Percentiles rank a stretch among this genome's conserved stretches.
phyloP scores from a whole-genome alignment of 2,888 invertebrate species.

The Penaeus monodon region DNA sequence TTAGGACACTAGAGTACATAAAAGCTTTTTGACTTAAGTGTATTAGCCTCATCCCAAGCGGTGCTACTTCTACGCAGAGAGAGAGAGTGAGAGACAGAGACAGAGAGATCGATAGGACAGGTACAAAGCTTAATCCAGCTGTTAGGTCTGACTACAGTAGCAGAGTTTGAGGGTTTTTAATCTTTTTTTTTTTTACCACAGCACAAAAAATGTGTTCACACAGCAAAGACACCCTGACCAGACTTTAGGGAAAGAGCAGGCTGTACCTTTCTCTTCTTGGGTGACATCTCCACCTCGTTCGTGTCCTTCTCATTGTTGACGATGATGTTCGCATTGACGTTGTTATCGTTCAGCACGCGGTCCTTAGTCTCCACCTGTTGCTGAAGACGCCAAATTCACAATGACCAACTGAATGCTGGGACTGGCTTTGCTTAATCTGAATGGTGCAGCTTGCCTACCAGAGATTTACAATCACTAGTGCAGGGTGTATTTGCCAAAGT shows the following conservation, averaged over 20 bases:
- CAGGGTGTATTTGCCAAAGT: conserved; percentile 60
- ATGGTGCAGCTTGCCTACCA: conserved; percentile 57
- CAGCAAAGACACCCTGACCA: conserved; percentile 63
- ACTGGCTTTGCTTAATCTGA: conserved; percentile 59
- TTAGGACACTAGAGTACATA: conserved; percentile 11
- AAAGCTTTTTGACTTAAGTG: conserved; percentile 21
- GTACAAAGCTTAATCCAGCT: conserved; percentile 21
- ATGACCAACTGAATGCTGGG: conserved; percentile 62
- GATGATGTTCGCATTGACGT: conserved; percentile 66
- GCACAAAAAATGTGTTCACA: conserved; percentile 6
- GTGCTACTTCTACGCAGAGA: conserved; percentile 25
- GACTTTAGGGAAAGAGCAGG: conserved; percentile 51
- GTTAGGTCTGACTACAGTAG: conserved; percentile 52
- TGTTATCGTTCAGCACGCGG: conserved; percentile 66
- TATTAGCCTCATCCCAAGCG: conserved; percentile 27
- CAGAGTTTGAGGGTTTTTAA: conserved; percentile 18
- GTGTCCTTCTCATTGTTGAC: conserved; percentile 62
- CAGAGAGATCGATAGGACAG: conserved; percentile 2
- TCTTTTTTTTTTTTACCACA: too few species aligned
- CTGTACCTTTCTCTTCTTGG: conserved; percentile 66
- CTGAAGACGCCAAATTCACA: conserved; percentile 62
- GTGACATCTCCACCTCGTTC: conserved; percentile 64
- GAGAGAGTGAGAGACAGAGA: conserved; percentile 36
- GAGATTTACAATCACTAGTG: conserved; percentile 47
- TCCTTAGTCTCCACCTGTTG: conserved; percentile 63